These are phyloP conservation scores for Callionymus lyra DNA, from an alignment of 2,113 vertebrate species.

Conservation along the genomic window DNA sequence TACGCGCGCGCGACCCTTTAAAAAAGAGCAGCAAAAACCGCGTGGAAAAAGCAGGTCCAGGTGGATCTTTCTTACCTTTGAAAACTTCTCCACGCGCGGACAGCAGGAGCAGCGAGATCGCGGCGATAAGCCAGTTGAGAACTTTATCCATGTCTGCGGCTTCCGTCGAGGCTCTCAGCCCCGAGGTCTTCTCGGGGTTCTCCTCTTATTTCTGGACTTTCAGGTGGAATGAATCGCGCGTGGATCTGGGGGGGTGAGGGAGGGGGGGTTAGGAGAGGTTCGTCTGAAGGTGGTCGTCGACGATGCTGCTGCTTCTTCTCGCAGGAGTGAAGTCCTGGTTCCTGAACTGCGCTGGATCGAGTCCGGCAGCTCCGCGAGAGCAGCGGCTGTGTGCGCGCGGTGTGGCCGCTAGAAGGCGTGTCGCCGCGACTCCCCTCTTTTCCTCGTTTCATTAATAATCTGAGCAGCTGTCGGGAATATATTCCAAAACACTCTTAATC, in stretches of 20 bases:
- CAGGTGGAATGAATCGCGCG: not conserved
- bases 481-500: too few relatives aligned
- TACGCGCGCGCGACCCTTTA: too few relatives aligned
- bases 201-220: constrained; percentile 42
- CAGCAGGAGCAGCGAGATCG: constrained; percentile 59
- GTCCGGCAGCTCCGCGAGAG: constrained; percentile 37
- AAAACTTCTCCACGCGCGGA: constrained; percentile 64
- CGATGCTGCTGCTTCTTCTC: constrained; percentile 37
- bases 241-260: not conserved
- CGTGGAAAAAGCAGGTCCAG: too few relatives aligned
- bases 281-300: constrained; percentile 7
- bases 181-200: constrained; percentile 55
- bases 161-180: constrained; percentile 45
- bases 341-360: constrained; percentile 57
- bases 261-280: constrained; percentile 8
- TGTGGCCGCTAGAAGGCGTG: constrained; percentile 55
- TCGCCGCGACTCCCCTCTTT: not conserved
- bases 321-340: constrained; percentile 53
- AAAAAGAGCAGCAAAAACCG: too few relatives aligned
- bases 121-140: constrained; percentile 59
- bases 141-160: constrained; percentile 71
- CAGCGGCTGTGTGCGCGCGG: constrained; percentile 23
- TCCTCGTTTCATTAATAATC: too few relatives aligned
- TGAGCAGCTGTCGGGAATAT: too few relatives aligned
- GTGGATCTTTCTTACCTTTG: constrained; percentile 61